Evolutionary conservation across 1,140 invertebrate species (phyloP), one percentile per base, ranked within the genome.

Genomic region (Pentalonia nigronervosa): DNA sequence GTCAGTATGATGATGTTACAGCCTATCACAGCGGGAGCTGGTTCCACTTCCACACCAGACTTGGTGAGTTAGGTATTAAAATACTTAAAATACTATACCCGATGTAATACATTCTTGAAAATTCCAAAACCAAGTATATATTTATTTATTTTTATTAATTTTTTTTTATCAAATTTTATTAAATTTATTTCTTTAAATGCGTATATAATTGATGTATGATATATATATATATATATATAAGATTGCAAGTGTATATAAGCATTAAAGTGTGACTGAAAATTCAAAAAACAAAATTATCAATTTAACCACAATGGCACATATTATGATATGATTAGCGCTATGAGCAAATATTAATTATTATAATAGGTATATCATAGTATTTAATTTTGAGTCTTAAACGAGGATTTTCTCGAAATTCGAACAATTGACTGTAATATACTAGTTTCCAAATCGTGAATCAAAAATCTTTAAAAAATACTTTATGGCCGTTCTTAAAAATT

Each of bases 1-100:
- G 93, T 94, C 56, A 94, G 93, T 47, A 94, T 94, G 93, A 94
- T 94, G 93, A 93, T 94, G 90, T 67, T 94, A 41, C 93, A 91
- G 50, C 90, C 93, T 7, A 94, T 94, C 17, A 93, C 93, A n/a
- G 90, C 93, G 4, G 93, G 91, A 53, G 91, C 81, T 56, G 81
- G 91, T 50, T 93, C 91, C 11, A 93, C 91, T 25, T 92, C 93
- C 21, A 88, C 93, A 7, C 93, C 93, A n/a, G 93, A 90, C 41
- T 91, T 94, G 48, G 93, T 94, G 36, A 89, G 88, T 56, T 41
- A 88, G 34, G 36, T 41, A 56, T 56, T 88, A 45, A 47, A 47
- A 86, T 30, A 30, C 30, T 86, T 25, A 47, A 30, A 48, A 81
- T 92, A 34, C 47, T 53, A 34, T 48, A 76, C 30, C 14, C 60